Evolutionary conservation across 2,113 vertebrate genomes (phyloP), one percentile per base, ranked within the genome.

Genomic region (Ictalurus furcatus): DNA sequence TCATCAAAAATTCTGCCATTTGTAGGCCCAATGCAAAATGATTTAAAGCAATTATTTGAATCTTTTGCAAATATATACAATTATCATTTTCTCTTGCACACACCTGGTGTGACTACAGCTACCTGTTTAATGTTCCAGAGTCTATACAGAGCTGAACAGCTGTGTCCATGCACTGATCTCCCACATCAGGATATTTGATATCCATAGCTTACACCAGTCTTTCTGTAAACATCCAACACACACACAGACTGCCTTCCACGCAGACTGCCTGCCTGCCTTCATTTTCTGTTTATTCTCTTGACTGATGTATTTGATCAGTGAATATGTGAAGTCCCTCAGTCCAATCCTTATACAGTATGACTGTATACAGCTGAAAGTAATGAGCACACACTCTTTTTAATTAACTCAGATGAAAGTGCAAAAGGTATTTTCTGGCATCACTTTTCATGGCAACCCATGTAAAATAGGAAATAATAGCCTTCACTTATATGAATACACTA

Each of bases 51-150:
- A 63, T 40, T 84, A 1, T 0, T 25, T 28, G 16, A 59, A 44
- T 44, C 59, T 28, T 76, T 74, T 52, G 9, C n/a, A 74, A 85
- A 85, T 61, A 80, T 28, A 34, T 30, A 79, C 30, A 56, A 69
- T 11, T 30, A 30, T 21, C 16, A 56, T 4, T 48, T 73, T 37
- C 40, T 69, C 61, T 78, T 48, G 82, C 28, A 87, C 61, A 88
- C 34, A 37, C 78, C 82, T 40, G 28, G 65, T 40, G 61, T 85
- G 59, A 84, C 67, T 59, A 25, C 16, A 65, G 54, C 76, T 89
- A 90, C 91, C 88, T 83, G 91, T 90, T 90, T 91, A 63, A 87
- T 91, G 52, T 85, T 85, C 74, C 63, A 85, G 56, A 69, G 37
- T 85, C n/a, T 34, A 73, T 25, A 71, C 82, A 89, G 44, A 34